These are phyloP conservation scores for Narcine bancroftii DNA, from an alignment of 2,113 vertebrate genomes.

Conservation along the genomic window DNA sequence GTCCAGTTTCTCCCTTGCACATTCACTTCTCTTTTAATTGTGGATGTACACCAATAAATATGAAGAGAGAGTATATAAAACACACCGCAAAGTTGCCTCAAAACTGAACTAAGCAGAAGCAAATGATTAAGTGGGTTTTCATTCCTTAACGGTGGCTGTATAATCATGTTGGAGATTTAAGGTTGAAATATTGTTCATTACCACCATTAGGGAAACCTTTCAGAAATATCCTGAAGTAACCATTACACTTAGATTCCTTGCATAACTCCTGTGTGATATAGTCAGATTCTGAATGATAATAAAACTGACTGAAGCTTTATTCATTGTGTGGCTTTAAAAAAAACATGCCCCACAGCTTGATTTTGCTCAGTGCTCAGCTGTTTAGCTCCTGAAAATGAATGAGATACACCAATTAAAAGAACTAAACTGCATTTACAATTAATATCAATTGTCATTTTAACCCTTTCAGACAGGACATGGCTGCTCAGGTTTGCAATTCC, in stretches of 20 bases:
- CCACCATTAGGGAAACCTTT: background rate
- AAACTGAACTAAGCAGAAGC: conserved; percentile 19
- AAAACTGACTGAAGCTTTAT: background rate
- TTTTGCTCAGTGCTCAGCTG: conserved; percentile 11
- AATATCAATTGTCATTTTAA: conserved; percentile 28
- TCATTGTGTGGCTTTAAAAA: background rate
- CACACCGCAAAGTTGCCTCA: conserved; percentile 8
- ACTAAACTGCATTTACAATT: conserved; percentile 27
- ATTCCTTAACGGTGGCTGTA: background rate
- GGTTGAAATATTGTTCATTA: background rate
- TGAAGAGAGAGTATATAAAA: conserved; percentile 25
- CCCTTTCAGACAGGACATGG: background rate
- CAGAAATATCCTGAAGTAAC: background rate
- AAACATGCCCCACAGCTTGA: conserved; percentile 20
- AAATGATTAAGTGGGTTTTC: conserved; percentile 16
- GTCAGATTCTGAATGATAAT: background rate
- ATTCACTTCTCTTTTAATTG: conserved; percentile 34
- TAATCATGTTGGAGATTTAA: background rate
- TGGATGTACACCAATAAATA: conserved; percentile 29
- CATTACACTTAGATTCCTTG: background rate
- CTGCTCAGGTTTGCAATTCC: background rate
- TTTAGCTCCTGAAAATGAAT: conserved; percentile 12
- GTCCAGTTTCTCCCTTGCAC: background rate
- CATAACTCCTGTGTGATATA: background rate
- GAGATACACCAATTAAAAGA: conserved; percentile 26